Base-by-base conservation (phyloP, 2,113 vertebrate genomes). In the Passer domesticus region DNA sequence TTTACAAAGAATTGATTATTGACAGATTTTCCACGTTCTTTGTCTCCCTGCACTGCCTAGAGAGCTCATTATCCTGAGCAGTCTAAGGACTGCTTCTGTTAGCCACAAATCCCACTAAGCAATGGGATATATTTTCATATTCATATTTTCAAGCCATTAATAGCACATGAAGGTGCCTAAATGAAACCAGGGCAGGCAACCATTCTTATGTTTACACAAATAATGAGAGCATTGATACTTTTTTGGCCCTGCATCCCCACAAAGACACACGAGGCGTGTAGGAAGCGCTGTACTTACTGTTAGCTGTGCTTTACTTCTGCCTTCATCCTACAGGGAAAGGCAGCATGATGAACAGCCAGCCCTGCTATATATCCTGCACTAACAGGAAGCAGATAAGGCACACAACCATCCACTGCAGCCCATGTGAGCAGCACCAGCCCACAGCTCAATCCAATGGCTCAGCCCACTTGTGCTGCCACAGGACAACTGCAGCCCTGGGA, bases 311-410 rank as follows among this genome's bases (percentile, higher is more conserved):
- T 74, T 11, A 41, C 60, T 53, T 90, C 94, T 80, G 92, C 88
- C 75, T 83, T 63, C 93, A 94, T 95, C 86, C 90, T 63, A 56
- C 73, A 79, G 76, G 67, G 43, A 79, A 21, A 85, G 82, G 13
- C 81, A 89, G 90, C 79, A 95, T 78, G 85, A 84, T 47, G 56
- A 68, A 56, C 53, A 83, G 86, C 35, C 60, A 94, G 92, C 67
- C 41, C 70, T 64, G 22, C 37, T 96, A 87, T 95, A 90, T 87
- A 93, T 66, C 77, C 92, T 70, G 49, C 59, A 28, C 58, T 25
- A 93, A 93, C 94, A 97, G 96, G 96, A 97, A 96, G 82, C 91
- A 88, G 92, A 89, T 82, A 93, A 96, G 86, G 86, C 94, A 83
- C 86, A 89, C 83, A 72, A 63, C 78, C 79, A 86, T 94, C 80